Percentiles rank a stretch among this genome's conserved stretches.
Conservation (phyloP, 92 coral and sea anemone species). For the Heliopora coerulea region DNA sequence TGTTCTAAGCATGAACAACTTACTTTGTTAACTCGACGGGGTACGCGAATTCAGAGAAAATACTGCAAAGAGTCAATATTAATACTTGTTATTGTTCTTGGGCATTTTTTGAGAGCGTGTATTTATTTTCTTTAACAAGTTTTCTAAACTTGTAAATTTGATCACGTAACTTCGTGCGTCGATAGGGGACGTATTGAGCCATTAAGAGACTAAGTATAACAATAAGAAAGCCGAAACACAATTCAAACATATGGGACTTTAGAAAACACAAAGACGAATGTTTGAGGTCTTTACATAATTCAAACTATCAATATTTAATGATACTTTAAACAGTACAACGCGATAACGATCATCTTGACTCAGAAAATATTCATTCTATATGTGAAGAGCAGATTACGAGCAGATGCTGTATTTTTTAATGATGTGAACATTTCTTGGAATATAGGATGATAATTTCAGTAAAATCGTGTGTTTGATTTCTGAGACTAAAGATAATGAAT, state of each 20-base stretch:
- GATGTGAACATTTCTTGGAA: not conserved
- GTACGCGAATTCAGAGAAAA: not conserved
- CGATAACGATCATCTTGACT: constrained; percentile 23
- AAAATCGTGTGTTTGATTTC: no score
- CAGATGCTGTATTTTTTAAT: constrained; percentile 20
- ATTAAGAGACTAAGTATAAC: no score
- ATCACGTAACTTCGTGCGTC: not conserved
- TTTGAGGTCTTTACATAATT: constrained; percentile 9
- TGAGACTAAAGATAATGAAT: no score
- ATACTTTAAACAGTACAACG: constrained; percentile 8
- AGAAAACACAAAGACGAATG: constrained; percentile 6
- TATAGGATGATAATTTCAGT: no score
- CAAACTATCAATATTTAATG: constrained; percentile 30
- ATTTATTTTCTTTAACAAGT: not conserved
- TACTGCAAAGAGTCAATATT: not conserved
- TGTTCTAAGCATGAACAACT: not conserved
- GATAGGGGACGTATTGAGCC: no score
- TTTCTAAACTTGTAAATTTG: not conserved
- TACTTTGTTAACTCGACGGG: not conserved
- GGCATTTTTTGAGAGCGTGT: not conserved
- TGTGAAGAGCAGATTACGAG: constrained; percentile 9
- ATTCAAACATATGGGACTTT: not conserved
- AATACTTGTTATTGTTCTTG: not conserved
- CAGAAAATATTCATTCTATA: constrained; percentile 15
- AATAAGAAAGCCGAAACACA: not conserved